Percentiles rank a stretch among this genome's conserved stretches.
These are phyloP conservation scores for Hydriomena furcata DNA, from an alignment of 2,888 invertebrate species.

Conservation along the genomic window DNA sequence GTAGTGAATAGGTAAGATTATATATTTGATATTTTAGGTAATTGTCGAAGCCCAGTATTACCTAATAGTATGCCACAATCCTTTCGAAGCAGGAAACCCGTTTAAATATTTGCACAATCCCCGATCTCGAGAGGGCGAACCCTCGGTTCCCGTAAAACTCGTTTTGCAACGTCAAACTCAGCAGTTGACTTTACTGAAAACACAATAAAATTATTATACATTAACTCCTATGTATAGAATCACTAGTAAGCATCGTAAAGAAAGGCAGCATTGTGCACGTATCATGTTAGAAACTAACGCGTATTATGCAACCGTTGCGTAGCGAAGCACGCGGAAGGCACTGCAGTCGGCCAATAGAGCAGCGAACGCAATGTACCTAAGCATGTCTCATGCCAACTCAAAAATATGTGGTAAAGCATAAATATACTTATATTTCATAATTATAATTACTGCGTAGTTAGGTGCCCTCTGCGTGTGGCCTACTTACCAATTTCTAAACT, in stretches of 20 bases:
- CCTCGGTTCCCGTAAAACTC: constrained; percentile 65
- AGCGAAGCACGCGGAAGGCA: constrained; percentile 72
- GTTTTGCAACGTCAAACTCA: too few species aligned
- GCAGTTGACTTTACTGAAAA: too few species aligned
- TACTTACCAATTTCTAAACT: not conserved
- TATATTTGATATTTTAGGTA: too few species aligned
- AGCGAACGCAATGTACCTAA: constrained; percentile 62
- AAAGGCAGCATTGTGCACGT: constrained; percentile 23
- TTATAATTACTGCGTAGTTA: constrained; percentile 21
- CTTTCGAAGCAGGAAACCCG: constrained; percentile 61
- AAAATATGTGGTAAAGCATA: constrained; percentile 37
- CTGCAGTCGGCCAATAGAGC: constrained; percentile 77
- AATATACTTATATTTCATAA: constrained; percentile 34
- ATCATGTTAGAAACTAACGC: constrained; percentile 25
- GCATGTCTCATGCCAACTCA: constrained; percentile 52
- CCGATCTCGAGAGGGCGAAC: constrained; percentile 65
- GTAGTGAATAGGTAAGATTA: too few species aligned
- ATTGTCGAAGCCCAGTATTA: too few species aligned
- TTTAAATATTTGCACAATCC: constrained; percentile 74
- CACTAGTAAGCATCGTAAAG: not conserved
- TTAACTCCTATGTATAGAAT: constrained; percentile 20
- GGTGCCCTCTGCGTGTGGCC: constrained; percentile 2
- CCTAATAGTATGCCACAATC: constrained; percentile 20
- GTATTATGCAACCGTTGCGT: constrained; percentile 69
- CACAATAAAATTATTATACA: constrained; percentile 38